These are phyloP conservation scores for Lacanobia oleracea DNA, from an alignment of 2,888 invertebrate species.

Conservation along the genomic window DNA sequence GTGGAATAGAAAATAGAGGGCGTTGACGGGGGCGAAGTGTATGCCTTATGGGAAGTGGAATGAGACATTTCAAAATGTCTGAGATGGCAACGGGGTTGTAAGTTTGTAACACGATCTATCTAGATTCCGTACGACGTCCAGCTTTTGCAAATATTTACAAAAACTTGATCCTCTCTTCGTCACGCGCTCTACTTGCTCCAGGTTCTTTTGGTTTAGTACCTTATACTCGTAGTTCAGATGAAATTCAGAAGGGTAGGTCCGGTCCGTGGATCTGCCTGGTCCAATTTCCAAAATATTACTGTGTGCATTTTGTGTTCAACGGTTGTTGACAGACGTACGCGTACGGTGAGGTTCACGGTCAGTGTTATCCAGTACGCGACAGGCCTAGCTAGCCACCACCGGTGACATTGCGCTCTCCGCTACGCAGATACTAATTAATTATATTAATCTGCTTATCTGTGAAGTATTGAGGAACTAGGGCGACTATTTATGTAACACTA, in stretches of 20 bases:
- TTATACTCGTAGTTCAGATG: background rate
- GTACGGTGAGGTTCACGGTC: slow-evolving; percentile 4
- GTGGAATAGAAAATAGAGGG: too few species aligned
- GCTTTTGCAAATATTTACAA: too few species aligned
- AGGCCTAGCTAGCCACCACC: background rate
- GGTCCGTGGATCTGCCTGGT: background rate
- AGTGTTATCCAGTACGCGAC: slow-evolving; percentile 13
- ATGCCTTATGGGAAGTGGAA: too few species aligned
- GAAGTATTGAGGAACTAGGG: slow-evolving; percentile 4
- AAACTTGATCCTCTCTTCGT: too few species aligned
- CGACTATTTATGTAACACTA: background rate
- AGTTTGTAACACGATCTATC: too few species aligned
- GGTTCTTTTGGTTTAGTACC: too few species aligned
- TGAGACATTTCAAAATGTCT: too few species aligned
- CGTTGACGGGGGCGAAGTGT: too few species aligned
- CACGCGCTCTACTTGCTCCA: too few species aligned
- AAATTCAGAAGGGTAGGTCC: background rate
- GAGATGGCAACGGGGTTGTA: too few species aligned
- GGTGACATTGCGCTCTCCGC: slow-evolving; percentile 40
- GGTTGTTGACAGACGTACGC: slow-evolving; percentile 2
- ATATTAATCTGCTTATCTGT: slow-evolving; percentile 21
- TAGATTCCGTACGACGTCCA: too few species aligned
- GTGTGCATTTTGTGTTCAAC: background rate
- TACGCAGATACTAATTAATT: slow-evolving; percentile 17
- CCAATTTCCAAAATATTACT: background rate